Evolutionary conservation across 2,888 invertebrate species (phyloP), one percentile per base, ranked within the genome.

Genomic region (Netelia virgata): DNA sequence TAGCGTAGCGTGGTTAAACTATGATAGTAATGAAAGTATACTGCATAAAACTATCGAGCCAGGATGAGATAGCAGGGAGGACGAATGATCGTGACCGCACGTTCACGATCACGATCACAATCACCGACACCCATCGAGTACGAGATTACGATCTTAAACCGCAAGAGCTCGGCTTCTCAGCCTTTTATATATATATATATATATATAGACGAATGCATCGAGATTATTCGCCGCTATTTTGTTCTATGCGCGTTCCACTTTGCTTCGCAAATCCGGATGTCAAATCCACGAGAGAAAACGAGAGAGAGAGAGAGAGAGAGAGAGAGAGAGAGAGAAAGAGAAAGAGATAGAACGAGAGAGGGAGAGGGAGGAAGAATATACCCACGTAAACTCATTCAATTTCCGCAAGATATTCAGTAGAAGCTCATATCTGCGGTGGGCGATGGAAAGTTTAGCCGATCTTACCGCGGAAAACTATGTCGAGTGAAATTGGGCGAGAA

Each of bases 61-160:
- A 43, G 68, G 80, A 76, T 68, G 81, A 69, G 84, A 84, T 77
- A 73, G 84, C 68, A 28, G n/a, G 8, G 69, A 73, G 84, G 77
- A 81, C 55, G 84, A 77, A 73, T 68, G 81, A 81, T 84, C 84
- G 81, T 84, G 81, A 84, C 77, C 81, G 80, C 80, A 50, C 80
- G 68, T 80, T 83, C 80, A 84, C 84, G 84, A 76, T 83, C 83
- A 72, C 79, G 79, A 84, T 84, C 77, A 81, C 84, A 81, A 84
- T 84, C 84, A 81, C 81, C 81, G 81, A 81, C 84, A 84, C 84
- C 81, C 76, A 84, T 84, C 84, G 84, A 81, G 84, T 20, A 73
- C 53, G 57, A 84, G 84, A 84, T 84, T 84, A 81, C 77, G 73
- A 84, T 84, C 84, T 84, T 74, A 55, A 78, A 81, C 81, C 81